A percentile compares a stretch with the other conserved stretches of the same genome.
phyloP scores from a whole-genome alignment of 2,113 vertebrate genomes.

The Crotophaga sulcirostris region DNA sequence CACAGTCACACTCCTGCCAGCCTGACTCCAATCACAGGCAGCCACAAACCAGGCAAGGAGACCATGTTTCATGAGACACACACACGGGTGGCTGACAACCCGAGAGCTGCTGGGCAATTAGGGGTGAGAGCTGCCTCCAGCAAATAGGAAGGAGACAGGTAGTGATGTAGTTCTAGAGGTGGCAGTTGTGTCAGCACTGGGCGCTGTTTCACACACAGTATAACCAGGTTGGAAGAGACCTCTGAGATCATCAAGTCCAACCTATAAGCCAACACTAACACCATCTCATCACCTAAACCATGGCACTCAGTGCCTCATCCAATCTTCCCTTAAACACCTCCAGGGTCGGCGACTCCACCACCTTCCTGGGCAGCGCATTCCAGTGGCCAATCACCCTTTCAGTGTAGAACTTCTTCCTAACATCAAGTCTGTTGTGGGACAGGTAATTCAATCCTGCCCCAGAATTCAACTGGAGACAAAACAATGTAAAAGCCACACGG shows the following conservation, averaged over 20 bases:
- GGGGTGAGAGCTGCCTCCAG: rapidly evolving
- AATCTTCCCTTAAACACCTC: too few species aligned
- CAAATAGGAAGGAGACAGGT: rapidly evolving
- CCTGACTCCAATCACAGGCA: rapidly evolving
- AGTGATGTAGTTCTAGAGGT: neutral
- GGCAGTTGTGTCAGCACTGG: neutral
- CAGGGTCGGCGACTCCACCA: too few species aligned
- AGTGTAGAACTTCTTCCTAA: too few species aligned
- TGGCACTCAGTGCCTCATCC: too few species aligned
- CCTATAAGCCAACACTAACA: too few species aligned
- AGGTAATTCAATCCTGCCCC: constrained; percentile 38
- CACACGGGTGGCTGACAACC: rapidly evolving
- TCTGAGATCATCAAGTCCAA: too few species aligned
- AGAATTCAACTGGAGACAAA: constrained; percentile 14
- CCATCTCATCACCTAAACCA: too few species aligned
- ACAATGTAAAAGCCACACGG: constrained; percentile 54
- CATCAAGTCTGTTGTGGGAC: too few species aligned
- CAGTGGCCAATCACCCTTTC: too few species aligned
- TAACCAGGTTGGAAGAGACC: too few species aligned
- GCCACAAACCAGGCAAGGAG: neutral
- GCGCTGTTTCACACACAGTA: too few species aligned
- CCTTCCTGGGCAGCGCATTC: too few species aligned
- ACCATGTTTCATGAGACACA: rapidly evolving
- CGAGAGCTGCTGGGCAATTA: rapidly evolving
- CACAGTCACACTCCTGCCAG: neutral